Base-by-base conservation (phyloP, 2,113 vertebrate genomes). In the Ceyx melanurus region DNA sequence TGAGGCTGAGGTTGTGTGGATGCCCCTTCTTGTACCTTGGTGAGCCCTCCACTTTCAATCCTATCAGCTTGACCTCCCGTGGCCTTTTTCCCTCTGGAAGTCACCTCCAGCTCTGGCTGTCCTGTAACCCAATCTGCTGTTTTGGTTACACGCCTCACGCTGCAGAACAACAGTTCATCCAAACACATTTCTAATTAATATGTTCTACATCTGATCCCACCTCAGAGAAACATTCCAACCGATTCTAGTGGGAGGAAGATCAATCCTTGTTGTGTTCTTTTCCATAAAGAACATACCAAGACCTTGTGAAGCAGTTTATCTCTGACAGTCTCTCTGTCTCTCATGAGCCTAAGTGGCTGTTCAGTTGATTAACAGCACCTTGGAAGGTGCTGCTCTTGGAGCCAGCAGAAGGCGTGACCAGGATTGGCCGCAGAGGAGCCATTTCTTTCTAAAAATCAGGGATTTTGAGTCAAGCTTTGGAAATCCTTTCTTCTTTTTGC, bases 371-470 rank as follows among this genome's bases (percentile, higher is more conserved):
- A 94, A 94, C 91, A 87, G 6, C 77, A 94, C 86, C 84, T 87
- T 76, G 28, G 81, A 93, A 89, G 86, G 76, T 82, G 33, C 94
- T 96, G 67, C 48, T 95, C 20, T 94, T 93, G 92, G 95, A 95
- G 87, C 56, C 15, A 22, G 57, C 0, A 2, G 66, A 87, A 87
- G 58, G 66, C 9, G 1, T 40, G 87, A 91, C 77, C 51, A 40
- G 26, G 84, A 92, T 87, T 87, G 92, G 84, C 50, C 78, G 28
- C 86, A 88, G 90, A 92, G 93, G 70, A 90, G 20, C 50, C 58
- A 40, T 48, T 89, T 68, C 37, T 72, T 86, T 51, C 37, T 33
- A 62, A 93, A 76, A 73, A 88, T 70, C 71, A 90, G 81, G 86
- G 87, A 85, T 89, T 54, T 43, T 50, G 66, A 90, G 62, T 51